A percentile compares a stretch with the other conserved stretches of the same genome.
These are phyloP conservation scores for Xerus rutilus DNA, from an alignment of 2,797 vertebrate species.

Conservation along the genomic window DNA sequence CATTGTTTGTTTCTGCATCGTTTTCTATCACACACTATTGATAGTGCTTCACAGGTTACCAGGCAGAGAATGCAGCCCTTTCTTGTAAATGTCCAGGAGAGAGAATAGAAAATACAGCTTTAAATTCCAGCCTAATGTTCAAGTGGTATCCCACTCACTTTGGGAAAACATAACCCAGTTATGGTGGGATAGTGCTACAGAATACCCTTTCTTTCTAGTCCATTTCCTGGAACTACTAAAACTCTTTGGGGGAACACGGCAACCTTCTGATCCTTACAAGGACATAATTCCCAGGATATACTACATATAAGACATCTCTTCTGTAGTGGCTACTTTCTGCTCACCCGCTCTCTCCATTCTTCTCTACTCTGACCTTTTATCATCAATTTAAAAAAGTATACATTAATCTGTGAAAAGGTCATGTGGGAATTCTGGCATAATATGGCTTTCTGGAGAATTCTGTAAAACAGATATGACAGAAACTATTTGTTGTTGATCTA, in stretches of 20 bases:
- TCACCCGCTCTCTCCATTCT: background rate
- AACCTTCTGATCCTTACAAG: background rate
- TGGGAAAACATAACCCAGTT: constrained; percentile 26
- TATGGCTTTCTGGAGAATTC: background rate
- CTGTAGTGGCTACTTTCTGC: background rate
- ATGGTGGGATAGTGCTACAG: background rate
- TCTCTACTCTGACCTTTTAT: background rate
- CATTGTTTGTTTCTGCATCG: constrained; percentile 72
- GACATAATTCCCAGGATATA: background rate
- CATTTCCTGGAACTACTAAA: constrained; percentile 33
- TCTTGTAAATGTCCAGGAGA: constrained; percentile 66
- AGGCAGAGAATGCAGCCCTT: constrained; percentile 62
- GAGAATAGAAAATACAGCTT: constrained; percentile 57
- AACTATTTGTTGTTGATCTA: background rate
- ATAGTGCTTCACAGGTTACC: constrained; percentile 53
- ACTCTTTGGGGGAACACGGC: background rate
- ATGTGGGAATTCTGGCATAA: background rate
- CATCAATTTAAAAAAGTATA: background rate
- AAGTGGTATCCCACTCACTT: background rate
- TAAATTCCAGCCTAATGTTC: constrained; percentile 64
- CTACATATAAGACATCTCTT: background rate
- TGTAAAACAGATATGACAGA: background rate
- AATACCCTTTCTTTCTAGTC: background rate
- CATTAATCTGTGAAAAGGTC: background rate
- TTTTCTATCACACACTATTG: constrained; percentile 59